Base-by-base conservation (phyloP, 2,797 vertebrate species). In the Etheostoma perlongum region DNA sequence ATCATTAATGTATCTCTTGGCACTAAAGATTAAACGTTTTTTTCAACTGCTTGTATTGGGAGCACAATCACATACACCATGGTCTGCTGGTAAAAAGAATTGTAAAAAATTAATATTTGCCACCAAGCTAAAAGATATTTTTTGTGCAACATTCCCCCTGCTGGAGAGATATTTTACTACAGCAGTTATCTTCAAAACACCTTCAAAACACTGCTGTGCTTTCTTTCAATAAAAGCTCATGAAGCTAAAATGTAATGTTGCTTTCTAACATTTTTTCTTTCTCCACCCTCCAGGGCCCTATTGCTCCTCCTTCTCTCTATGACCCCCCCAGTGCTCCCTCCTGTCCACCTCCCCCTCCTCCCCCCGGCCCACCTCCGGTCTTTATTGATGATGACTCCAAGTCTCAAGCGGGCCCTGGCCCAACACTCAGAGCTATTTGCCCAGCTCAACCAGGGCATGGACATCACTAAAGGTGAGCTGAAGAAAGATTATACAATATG, bases 401-500 rank as follows among this genome's bases (percentile, higher is more conserved):
- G 86, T 88, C 95, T 15, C 91, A 94, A 55, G 54, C 10, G 0
- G 76, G 27, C 4, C 76, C 85, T 88, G 0, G 88, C 95, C 1
- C 86, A 95, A 49, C 97, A 97, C 74, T 96, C 97, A 0, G 96
- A 97, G 3, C 94, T 99, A 5, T 99, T 99, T 63, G 95, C 96
- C 11, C 95, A 99, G 88, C 97, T 99, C n/a, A 99, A 99, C 91
- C 97, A 97, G 92, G 98, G 98, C 86, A 96, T 96, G 91, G 95
- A 93, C 6, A 98, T 99, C 82, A 98, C 96, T 25, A 98, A 95
- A 96, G 98, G 98, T 99, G 57, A 51, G 85, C 59, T 40, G n/a
- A n/a, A 18, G 55, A 59, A 75, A 53, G 64, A 19, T 48, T 48
- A 36, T 4, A 36, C 1, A 40, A 25, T 13, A 54, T 47, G 47